Percentiles rank a stretch among this genome's conserved stretches.
Evolutionary conservation across 1,140 invertebrate species (phyloP).

Genomic region (Hylaeus volcanicus): DNA sequence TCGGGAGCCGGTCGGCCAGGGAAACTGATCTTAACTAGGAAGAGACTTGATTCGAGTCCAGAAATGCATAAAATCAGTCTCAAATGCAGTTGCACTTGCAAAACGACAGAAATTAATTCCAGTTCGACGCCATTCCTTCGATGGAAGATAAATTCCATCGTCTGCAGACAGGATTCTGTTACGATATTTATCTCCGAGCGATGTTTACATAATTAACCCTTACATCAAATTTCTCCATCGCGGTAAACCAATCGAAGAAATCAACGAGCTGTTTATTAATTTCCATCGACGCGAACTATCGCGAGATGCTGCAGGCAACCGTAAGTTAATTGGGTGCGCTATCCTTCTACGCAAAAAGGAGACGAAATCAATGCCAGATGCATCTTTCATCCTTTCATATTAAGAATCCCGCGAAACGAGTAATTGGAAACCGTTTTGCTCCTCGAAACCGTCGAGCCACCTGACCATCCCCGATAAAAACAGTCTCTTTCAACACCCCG

Average conservation of each 20-base stretch:
- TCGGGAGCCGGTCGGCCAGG: no score
- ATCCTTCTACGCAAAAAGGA: background rate
- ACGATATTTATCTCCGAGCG: background rate
- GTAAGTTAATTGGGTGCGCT: background rate
- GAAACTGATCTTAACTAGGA: background rate
- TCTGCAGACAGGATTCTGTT: background rate
- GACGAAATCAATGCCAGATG: no score
- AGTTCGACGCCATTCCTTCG: no score
- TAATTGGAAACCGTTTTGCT: background rate
- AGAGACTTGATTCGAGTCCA: background rate
- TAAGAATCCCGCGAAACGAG: background rate
- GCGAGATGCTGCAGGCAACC: background rate
- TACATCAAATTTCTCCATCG: background rate
- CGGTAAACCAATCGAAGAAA: slow-evolving; percentile 3
- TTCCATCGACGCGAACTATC: background rate
- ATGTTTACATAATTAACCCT: background rate
- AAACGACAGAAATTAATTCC: no score
- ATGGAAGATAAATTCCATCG: background rate
- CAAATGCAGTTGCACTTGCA: background rate
- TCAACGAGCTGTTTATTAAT: slow-evolving; percentile 10
- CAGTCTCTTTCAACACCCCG: background rate
- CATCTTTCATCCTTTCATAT: background rate
- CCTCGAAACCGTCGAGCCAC: background rate
- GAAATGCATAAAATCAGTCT: slow-evolving; percentile 37
- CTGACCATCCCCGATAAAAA: background rate